Conservation (phyloP, 2,797 vertebrate genomes). For the Semotilus atromaculatus region DNA sequence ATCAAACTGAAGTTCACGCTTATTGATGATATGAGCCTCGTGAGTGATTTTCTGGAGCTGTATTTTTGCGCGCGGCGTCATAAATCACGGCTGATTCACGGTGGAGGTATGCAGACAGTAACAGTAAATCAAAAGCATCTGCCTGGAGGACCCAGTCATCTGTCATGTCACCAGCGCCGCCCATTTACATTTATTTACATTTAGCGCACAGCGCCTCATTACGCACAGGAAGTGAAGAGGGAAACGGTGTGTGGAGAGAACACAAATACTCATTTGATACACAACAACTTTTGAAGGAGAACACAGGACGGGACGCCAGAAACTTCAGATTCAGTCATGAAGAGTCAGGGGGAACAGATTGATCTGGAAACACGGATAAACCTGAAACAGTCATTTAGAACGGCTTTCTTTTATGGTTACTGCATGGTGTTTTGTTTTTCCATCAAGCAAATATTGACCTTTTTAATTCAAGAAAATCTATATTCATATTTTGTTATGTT, state of each 20-base stretch:
- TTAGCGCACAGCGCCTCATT: constrained; percentile 39
- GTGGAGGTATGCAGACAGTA: constrained; percentile 34
- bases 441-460: neutral
- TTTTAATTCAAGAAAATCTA: neutral
- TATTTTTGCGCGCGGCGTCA: neutral
- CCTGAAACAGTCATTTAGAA: neutral
- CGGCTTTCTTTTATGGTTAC: neutral
- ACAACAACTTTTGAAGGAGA: constrained; percentile 36
- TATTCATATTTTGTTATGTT: no score
- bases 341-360: neutral
- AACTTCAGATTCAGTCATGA: neutral
- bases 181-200: constrained; percentile 50
- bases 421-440: neutral
- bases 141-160: constrained; percentile 32
- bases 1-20: constrained; percentile 27
- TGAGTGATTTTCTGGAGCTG: constrained; percentile 30
- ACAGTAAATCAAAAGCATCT: constrained; percentile 46
- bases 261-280: constrained; percentile 28
- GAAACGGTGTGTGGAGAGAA: constrained; percentile 16
- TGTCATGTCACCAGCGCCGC: constrained; percentile 31
- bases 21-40: constrained; percentile 8
- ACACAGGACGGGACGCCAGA: neutral
- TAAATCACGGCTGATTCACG: constrained; percentile 33
- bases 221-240: constrained; percentile 32
- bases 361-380: neutral